These are phyloP conservation scores for Xylocopa sonorina DNA, from an alignment of 1,140 invertebrate species.

Conservation along the genomic window DNA sequence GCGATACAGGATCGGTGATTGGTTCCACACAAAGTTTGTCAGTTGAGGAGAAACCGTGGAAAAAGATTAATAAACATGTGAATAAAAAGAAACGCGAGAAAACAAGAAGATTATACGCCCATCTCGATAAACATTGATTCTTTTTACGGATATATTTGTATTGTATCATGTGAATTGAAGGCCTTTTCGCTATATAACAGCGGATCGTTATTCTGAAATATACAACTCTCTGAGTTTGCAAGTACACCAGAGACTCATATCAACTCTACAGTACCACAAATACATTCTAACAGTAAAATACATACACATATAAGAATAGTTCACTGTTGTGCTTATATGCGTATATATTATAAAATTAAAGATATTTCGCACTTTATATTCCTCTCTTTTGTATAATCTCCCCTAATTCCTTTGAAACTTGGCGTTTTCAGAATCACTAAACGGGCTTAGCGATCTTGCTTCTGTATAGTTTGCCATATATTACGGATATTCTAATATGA, in stretches of 20 bases:
- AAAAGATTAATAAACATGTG: conserved; percentile 88
- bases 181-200: conserved; percentile 51
- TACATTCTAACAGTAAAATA: conserved; percentile 46
- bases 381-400: conserved; percentile 23
- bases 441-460: conserved; percentile 1
- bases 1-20: conserved; percentile 66
- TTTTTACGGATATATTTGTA: conserved; percentile 20
- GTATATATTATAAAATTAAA: conserved; percentile 54
- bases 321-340: conserved; percentile 30
- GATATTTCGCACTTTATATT: conserved; percentile 47
- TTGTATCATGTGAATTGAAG: conserved; percentile 29
- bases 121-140: conserved; percentile 90
- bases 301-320: conserved; percentile 46
- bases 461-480: conserved; percentile 16
- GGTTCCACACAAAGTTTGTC: conserved; percentile 71
- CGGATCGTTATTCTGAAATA: conserved; percentile 37
- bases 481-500: conserved; percentile 12
- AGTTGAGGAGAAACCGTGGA: conserved; percentile 89
- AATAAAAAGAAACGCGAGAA: conserved; percentile 95
- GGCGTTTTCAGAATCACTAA: background rate
- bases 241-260: conserved; percentile 26
- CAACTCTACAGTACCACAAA: conserved; percentile 33
- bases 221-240: conserved; percentile 37
- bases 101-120: conserved; percentile 88
- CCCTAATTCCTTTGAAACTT: background rate